phyloP scores from a whole-genome alignment of 2,113 vertebrate species.

The Anhinga rufa region DNA sequence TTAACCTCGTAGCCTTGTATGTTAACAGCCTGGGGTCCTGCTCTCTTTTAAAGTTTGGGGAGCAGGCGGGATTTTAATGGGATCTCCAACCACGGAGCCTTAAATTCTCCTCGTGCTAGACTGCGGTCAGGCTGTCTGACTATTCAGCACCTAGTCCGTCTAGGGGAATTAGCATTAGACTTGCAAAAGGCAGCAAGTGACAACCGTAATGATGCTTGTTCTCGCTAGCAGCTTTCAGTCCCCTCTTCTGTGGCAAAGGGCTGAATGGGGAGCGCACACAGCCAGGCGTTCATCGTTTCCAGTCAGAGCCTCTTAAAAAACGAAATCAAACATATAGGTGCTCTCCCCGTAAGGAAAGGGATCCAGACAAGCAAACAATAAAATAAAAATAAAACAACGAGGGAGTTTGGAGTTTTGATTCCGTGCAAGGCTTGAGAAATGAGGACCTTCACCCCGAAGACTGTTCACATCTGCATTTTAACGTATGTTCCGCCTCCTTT shows the following conservation, averaged over 20 bases:
- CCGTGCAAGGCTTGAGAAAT: slow-evolving; percentile 27
- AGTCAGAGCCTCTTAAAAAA: slow-evolving; percentile 53
- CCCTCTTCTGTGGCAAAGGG: background rate
- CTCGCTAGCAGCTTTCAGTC: background rate
- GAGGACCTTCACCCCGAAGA: background rate
- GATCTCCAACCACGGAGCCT: background rate
- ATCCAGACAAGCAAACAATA: background rate
- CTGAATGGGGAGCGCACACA: slow-evolving; percentile 15
- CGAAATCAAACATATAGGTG: slow-evolving; percentile 4
- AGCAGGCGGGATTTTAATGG: background rate
- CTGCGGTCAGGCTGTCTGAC: background rate
- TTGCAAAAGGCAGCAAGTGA: slow-evolving; percentile 63
- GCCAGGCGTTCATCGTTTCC: slow-evolving; percentile 1
- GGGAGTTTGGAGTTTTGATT: slow-evolving; percentile 55
- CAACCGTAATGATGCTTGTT: slow-evolving; percentile 60
- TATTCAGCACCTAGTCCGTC: background rate
- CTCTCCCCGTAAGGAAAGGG: background rate
- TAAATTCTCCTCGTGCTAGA: background rate
- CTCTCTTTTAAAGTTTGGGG: slow-evolving; percentile 1
- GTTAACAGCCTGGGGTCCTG: background rate
- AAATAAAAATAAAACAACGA: slow-evolving; percentile 29
- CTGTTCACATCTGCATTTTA: slow-evolving; percentile 61
- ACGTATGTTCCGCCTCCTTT: slow-evolving; percentile 59
- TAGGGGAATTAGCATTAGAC: slow-evolving; percentile 47
- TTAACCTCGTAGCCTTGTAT: background rate